These are phyloP conservation scores for Corythoichthys haematopterus DNA, from an alignment of 2,113 vertebrate genomes.

Conservation along the genomic window DNA sequence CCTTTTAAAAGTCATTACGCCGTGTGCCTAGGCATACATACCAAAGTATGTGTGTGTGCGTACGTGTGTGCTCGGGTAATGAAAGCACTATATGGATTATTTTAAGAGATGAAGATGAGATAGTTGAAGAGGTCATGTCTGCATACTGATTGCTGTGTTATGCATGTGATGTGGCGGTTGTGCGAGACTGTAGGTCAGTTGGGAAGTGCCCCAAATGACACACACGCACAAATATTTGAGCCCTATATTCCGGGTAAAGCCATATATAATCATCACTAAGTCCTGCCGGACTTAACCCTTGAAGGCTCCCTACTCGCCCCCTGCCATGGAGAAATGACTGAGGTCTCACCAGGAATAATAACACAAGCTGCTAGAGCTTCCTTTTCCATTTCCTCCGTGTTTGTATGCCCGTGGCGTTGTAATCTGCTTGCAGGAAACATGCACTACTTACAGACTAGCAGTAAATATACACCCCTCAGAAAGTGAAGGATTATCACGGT, in stretches of 20 bases:
- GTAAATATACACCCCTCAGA: too few species aligned
- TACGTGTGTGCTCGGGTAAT: constrained; percentile 14
- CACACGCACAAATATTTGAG: constrained; percentile 14
- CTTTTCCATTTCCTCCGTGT: constrained; percentile 6
- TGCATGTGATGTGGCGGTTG: neutral
- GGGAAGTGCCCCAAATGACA: constrained; percentile 17
- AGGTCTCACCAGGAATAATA: constrained; percentile 27
- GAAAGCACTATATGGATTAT: constrained; percentile 55
- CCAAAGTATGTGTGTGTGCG: neutral
- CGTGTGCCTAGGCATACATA: constrained; percentile 4
- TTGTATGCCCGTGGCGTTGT: constrained; percentile 26
- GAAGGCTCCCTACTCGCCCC: constrained; percentile 7
- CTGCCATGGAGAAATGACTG: constrained; percentile 36
- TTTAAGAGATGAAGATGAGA: constrained; percentile 60
- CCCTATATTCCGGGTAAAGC: constrained; percentile 7
- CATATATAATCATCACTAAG: constrained; percentile 36
- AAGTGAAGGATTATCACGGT: neutral
- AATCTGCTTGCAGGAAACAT: constrained; percentile 18
- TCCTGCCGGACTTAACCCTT: constrained; percentile 38
- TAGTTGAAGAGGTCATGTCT: constrained; percentile 39
- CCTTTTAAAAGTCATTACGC: constrained; percentile 28
- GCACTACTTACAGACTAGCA: neutral
- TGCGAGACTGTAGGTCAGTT: constrained; percentile 13
- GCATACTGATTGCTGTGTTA: constrained; percentile 46
- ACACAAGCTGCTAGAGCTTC: constrained; percentile 12